These are phyloP conservation scores for Automeris io DNA, from an alignment of 2,888 invertebrate genomes.

Conservation along the genomic window DNA sequence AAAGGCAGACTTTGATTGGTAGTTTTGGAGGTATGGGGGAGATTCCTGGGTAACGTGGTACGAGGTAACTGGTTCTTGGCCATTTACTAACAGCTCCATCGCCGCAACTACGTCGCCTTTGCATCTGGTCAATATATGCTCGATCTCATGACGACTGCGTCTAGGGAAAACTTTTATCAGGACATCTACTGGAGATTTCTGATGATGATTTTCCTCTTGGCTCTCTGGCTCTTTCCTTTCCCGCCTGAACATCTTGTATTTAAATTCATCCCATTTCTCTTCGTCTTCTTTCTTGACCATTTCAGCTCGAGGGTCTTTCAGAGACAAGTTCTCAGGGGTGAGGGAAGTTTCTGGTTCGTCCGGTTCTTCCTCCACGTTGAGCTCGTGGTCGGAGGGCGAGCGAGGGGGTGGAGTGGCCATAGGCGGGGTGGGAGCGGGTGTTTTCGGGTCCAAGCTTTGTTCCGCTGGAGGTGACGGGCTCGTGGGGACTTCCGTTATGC, in stretches of 20 bases:
- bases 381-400: slow-evolving; percentile 69
- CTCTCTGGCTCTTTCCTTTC: slow-evolving; percentile 35
- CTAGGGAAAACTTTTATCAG: slow-evolving; percentile 93
- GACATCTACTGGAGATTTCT: slow-evolving; percentile 90
- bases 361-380: slow-evolving; percentile 76
- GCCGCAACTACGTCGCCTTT: slow-evolving; percentile 94
- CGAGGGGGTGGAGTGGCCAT: slow-evolving; percentile 58
- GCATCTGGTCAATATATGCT: slow-evolving; percentile 88
- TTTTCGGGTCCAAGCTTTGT: slow-evolving; percentile 42
- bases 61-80: slow-evolving; percentile 54
- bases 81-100: slow-evolving; percentile 92
- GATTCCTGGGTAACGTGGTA: slow-evolving; percentile 62
- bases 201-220: slow-evolving; percentile 52
- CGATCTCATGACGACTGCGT: slow-evolving; percentile 90
- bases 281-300: slow-evolving; percentile 72
- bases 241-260: slow-evolving; percentile 61
- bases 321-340: slow-evolving; percentile 88
- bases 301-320: slow-evolving; percentile 81
- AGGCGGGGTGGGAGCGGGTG: slow-evolving; percentile 49
- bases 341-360: slow-evolving; percentile 75
- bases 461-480: slow-evolving; percentile 60
- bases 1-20: slow-evolving; percentile 84
- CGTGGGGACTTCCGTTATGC: slow-evolving; percentile 65
- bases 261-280: slow-evolving; percentile 66
- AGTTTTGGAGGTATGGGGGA: slow-evolving; percentile 60